Conservation (phyloP, 1,140 invertebrate species). For the Drosophila oshimai region DNA sequence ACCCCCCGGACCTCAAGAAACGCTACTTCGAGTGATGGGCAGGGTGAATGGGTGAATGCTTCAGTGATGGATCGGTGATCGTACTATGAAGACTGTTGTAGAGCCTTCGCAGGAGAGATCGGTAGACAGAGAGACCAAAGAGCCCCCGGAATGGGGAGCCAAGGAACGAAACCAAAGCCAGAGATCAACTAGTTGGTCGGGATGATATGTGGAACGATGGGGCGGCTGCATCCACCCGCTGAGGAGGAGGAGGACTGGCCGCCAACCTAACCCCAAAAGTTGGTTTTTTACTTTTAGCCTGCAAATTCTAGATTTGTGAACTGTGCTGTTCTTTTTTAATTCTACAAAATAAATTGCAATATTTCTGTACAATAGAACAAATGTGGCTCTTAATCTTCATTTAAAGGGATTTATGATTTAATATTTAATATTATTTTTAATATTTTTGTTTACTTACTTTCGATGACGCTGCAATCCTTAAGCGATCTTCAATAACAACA, state of each 20-base stretch:
- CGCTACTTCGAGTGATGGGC: constrained; percentile 85
- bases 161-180: constrained; percentile 15
- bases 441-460: constrained; percentile 6
- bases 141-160: constrained; percentile 20
- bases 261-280: constrained; percentile 28
- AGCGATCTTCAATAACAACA: neutral
- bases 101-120: neutral
- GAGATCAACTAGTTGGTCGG: constrained; percentile 1
- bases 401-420: too few relatives aligned
- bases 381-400: neutral
- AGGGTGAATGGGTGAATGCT: neutral
- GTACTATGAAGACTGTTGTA: constrained; percentile 13
- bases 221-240: too few relatives aligned
- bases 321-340: constrained; percentile 77
- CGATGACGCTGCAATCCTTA: too few relatives aligned
- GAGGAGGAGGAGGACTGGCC: constrained; percentile 18
- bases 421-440: too few relatives aligned
- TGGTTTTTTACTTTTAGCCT: constrained; percentile 64
- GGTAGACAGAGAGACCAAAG: constrained; percentile 44
- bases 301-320: constrained; percentile 80
- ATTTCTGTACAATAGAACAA: constrained; percentile 63
- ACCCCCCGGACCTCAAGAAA: constrained; percentile 92
- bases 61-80: constrained; percentile 5
- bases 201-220: neutral
- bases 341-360: constrained; percentile 74